Evolutionary conservation across 1,140 invertebrate species (phyloP), one percentile per base, ranked within the genome.

Genomic region (Euura saliciscinereae): DNA sequence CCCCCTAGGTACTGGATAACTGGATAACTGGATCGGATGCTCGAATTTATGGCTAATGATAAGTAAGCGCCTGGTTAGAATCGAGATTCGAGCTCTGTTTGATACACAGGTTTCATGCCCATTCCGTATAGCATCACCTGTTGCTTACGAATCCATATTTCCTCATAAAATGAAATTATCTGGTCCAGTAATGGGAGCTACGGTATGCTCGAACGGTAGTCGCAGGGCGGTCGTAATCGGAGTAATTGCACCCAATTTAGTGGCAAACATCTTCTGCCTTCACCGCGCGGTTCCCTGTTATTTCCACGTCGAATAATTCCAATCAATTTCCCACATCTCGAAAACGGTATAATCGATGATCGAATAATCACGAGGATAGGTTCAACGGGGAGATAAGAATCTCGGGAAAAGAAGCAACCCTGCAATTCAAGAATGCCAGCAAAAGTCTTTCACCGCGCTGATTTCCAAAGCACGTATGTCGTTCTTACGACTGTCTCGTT

Each of bases 91-190:
- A 59, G 51, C 13, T 59, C 51, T 59, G 8, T 59, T 59, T 3
- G 51, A 11, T 59, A 8, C 13, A 4, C 51, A n/a, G 28, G 28
- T 28, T 28, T 28, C 28, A 28, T 28, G 28, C 28, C 28, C 28
- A 28, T 28, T 28, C 28, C 28, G 28, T 28, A 28, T 28, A 28
- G 13, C 0, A 59, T 59, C 51, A 59, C 51, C 51, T 59, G 51
- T 59, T 59, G 51, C 51, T 59, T 59, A 59, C 51, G 3, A 59
- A 59, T 59, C 51, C 51, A 59, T 59, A 59, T 6, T 3, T 59
- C 51, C 3, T 59, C 51, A 59, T 59, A 59, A 59, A 59, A 59
- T 59, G 51, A 59, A 59, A 59, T 59, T 59, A 59, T 59, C 13
- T 6, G 51, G 51, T 59, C 51, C 8, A 59, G 51, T n/a, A 11